Evolutionary conservation across 2,888 invertebrate genomes (phyloP), one percentile per base, ranked within the genome.

Genomic region (Patella ulyssiponensis): DNA sequence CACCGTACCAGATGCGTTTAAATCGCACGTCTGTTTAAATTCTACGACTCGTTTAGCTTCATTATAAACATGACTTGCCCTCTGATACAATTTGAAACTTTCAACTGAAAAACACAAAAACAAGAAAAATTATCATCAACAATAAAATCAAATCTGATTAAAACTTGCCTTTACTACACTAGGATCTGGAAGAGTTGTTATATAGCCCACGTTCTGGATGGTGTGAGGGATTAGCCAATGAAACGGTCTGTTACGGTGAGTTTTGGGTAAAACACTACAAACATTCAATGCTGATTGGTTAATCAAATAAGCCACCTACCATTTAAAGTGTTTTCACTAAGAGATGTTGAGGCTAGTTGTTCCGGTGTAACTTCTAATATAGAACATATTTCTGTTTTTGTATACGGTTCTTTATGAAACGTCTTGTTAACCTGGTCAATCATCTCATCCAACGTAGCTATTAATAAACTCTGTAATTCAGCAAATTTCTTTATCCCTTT

Each of bases 41-140:
- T 94, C 92, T 83, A 94, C 93, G 14, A 99, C 99, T 80, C 99
- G 94, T 73, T 94, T 92, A 0, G 98, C 97, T 92, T 99, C 99
- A 64, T 88, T 86, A 87, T 90, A 93, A 56, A 99, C 98, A 91
- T 99, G 99, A 52, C 95, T 92, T 4, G 97, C 96, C 83, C 99
- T 94, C 89, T 98, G 95, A 82, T 94, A 94, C 56, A 99, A 93
- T 91, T 96, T 95, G 88, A 93, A 93, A 17, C 76, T 76, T 56
- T 87, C 79, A 94, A 92, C 83, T 93, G 93, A 80, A 81, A 83
- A 81, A 75, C 78, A 75, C 4, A 44, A 1, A 44, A 44, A 44
- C 7, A 44, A 44, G 9, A 44, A 1, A 44, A 44, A 9, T 9
- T 1, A n/a, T 12, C 15, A 69, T 14, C 7, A 17, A 14, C 15